Evolutionary conservation across 2,888 invertebrate genomes (phyloP), one percentile per base, ranked within the genome.

Genomic region (Argyresthia albistria): DNA sequence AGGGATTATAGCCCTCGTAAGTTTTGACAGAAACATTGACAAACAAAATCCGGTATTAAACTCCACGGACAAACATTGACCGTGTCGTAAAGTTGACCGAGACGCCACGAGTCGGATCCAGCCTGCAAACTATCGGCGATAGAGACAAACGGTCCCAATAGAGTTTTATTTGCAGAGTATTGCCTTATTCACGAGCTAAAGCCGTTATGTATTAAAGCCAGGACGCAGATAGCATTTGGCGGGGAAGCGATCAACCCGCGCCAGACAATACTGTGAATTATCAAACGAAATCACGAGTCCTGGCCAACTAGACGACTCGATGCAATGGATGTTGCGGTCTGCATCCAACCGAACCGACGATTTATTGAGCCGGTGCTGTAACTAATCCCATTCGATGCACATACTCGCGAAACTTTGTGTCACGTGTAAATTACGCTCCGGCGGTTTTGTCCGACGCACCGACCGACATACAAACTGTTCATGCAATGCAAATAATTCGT

Each of bases 181-280:
- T 50, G 46, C 39, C 42, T 53, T 53, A 46, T 53, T 39, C 37
- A 43, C 46, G 50, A 50, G n/a, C 50, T 6, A 15, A 35, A 15
- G 11, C 36, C 43, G 46, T 50, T 53, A 53, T 15, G 53, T 50
- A 25, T 50, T 53, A 50, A 50, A 50, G 53, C 37, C 6, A 7
- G 42, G n/a, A 37, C 45, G 48, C 35, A 43, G 53, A 50, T 46
- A 50, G 53, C 53, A 50, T 53, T 39, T 46, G 50, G 50, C 46
- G 46, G 50, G 12, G 43, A 10, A 35, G 39, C 43, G 51, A 51
- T 35, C 37, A 46, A 42, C 12, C 9, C 46, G 8, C 42, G 46
- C 25, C 59, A 59, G 66, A 71, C 69, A 69, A 67, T 68, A 58
- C 62, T 57, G 60, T 63, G 67, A 70, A 67, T 69, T 69, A 72